Conservation (phyloP, 1,140 invertebrate genomes). For the Aphidius gifuensis region DNA sequence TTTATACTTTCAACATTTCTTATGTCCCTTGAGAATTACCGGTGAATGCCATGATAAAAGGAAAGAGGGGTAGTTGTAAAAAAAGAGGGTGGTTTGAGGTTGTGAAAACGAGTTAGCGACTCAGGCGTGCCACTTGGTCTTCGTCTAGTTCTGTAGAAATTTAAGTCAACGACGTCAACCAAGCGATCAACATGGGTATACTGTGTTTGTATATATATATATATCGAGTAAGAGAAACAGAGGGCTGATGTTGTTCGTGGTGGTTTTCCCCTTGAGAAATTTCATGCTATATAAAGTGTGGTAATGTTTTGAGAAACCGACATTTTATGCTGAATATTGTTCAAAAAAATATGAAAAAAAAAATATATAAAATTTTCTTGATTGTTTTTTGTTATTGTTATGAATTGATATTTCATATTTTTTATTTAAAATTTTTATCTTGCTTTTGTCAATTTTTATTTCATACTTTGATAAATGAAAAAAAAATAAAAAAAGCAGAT, state of each 20-base stretch:
- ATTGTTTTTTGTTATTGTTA: no score
- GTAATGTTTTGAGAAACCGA: no score
- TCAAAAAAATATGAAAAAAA: no score
- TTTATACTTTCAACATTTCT: slow-evolving; percentile 1
- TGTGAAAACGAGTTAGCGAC: slow-evolving; percentile 20
- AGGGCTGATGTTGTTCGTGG: background rate
- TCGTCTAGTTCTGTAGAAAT: background rate
- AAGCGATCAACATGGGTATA: background rate
- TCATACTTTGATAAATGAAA: no score
- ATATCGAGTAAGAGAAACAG: background rate
- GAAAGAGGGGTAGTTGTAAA: slow-evolving; percentile 7
- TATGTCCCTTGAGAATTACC: slow-evolving; percentile 3
- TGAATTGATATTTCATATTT: no score
- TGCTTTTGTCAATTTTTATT: no score
- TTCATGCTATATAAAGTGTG: background rate
- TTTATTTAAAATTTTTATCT: no score
- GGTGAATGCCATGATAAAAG: slow-evolving; percentile 1
- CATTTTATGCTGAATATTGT: no score
- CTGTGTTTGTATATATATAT: background rate
- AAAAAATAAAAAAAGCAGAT: no score
- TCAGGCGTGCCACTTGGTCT: slow-evolving; percentile 19
- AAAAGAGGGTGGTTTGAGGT: background rate
- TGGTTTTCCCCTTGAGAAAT: background rate
- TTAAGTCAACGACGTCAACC: slow-evolving; percentile 4
- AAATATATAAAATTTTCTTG: no score